phyloP scores from a whole-genome alignment of 2,797 vertebrate species.

The Macrochelys suwanniensis region DNA sequence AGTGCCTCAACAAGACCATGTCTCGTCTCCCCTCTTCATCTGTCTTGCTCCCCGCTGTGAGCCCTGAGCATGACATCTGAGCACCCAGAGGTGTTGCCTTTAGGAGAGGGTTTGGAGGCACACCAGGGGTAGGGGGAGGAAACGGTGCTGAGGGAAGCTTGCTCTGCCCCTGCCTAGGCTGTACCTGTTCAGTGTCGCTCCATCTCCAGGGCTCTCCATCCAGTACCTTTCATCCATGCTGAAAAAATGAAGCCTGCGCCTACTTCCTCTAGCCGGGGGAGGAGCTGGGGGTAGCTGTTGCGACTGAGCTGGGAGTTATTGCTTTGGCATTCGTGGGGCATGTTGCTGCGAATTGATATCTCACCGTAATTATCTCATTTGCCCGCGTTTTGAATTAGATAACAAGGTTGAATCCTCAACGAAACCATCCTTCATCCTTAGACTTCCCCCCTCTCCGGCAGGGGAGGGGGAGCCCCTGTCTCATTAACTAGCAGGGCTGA shows the following conservation, averaged over 20 bases:
- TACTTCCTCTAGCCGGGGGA: slow-evolving; percentile 10
- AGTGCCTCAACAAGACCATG: background rate
- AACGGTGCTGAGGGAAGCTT: background rate
- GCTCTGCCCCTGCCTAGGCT: background rate
- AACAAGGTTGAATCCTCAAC: slow-evolving; percentile 63
- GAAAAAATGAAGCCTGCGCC: background rate
- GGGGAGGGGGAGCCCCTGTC: background rate
- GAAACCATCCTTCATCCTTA: slow-evolving; percentile 45
- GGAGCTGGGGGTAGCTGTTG: background rate
- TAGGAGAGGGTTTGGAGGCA: background rate
- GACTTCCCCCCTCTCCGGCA: slow-evolving; percentile 23
- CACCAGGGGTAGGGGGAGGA: background rate
- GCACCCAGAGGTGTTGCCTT: background rate
- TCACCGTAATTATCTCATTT: slow-evolving; percentile 76
- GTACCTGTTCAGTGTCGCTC: background rate
- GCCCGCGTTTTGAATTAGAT: slow-evolving; percentile 68
- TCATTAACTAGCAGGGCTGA: background rate
- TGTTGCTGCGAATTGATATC: slow-evolving; percentile 67
- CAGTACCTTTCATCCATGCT: background rate
- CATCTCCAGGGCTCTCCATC: background rate
- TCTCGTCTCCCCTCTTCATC: background rate
- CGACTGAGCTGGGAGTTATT: slow-evolving; percentile 55
- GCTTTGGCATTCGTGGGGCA: slow-evolving; percentile 56
- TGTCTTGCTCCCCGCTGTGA: background rate
- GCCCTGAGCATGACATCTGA: background rate